These are phyloP conservation scores for Pocillopora grandis DNA, from an alignment of 92 coral and sea anemone species.

Conservation along the genomic window DNA sequence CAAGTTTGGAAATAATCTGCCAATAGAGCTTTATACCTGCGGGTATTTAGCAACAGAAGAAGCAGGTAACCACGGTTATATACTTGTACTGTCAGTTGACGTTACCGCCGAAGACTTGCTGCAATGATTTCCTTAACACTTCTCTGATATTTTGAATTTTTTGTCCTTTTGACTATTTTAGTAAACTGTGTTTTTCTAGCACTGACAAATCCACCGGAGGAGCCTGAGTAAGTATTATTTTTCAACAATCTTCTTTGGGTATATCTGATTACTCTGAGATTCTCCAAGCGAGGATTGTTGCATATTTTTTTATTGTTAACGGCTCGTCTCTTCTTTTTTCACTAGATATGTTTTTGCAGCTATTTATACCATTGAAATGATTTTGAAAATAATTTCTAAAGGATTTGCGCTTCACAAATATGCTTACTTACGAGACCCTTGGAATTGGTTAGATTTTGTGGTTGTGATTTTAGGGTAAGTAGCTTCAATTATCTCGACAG, in stretches of 20 bases:
- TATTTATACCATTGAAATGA: constrained; percentile 91
- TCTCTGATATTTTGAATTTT: constrained; percentile 85
- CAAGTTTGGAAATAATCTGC: too few relatives aligned
- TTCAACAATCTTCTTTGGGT: neutral
- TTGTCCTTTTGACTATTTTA: constrained; percentile 80
- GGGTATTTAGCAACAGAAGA: too few relatives aligned
- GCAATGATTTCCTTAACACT: constrained; percentile 45
- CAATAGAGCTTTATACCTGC: too few relatives aligned
- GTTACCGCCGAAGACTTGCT: neutral
- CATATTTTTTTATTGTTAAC: neutral
- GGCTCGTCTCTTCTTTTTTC: neutral
- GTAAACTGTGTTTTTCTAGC: constrained; percentile 95
- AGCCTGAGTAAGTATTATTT: constrained; percentile 86
- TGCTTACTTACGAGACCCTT: constrained; percentile 90
- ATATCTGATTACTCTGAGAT: neutral
- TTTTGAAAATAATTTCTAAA: constrained; percentile 82
- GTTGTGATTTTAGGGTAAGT: constrained; percentile 96
- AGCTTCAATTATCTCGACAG: too few relatives aligned
- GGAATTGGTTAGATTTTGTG: constrained; percentile 94
- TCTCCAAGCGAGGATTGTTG: neutral
- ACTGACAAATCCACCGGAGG: constrained; percentile 89
- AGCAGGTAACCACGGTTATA: too few relatives aligned
- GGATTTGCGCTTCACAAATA: constrained; percentile 92
- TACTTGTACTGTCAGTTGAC: too few relatives aligned
- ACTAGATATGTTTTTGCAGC: constrained; percentile 93